phyloP scores from a whole-genome alignment of 2,113 vertebrate genomes.

The Cathartes aura region DNA sequence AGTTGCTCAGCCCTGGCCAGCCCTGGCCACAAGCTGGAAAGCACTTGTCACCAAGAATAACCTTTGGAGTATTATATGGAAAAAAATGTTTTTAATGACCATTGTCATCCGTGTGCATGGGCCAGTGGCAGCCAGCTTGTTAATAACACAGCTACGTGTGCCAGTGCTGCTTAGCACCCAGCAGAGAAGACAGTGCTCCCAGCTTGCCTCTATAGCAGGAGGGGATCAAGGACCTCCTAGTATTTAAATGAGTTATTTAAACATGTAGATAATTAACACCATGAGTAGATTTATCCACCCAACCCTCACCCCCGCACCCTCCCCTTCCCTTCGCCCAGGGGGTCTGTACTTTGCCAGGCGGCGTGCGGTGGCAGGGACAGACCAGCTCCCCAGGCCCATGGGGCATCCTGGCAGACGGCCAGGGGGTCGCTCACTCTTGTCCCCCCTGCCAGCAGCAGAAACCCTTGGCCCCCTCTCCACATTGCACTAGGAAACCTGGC shows the following conservation, averaged over 20 bases:
- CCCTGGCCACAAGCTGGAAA: not conserved
- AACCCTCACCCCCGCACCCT: too few relatives aligned
- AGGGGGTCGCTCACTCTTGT: not conserved
- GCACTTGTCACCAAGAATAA: not conserved
- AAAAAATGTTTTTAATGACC: not conserved
- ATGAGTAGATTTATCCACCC: not conserved
- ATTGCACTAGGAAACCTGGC: not conserved
- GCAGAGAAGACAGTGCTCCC: not conserved
- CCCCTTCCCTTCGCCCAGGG: not conserved
- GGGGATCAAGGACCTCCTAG: not conserved
- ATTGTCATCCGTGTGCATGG: accelerated
- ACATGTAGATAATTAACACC: not conserved
- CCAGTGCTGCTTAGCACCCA: not conserved
- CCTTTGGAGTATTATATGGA: not conserved
- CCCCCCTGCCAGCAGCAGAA: not conserved
- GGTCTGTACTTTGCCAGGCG: not conserved
- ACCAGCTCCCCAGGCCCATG: not conserved
- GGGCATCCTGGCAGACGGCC: not conserved
- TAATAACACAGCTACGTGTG: not conserved
- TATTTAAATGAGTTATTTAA: not conserved
- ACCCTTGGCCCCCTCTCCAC: not conserved
- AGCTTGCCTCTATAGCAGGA: not conserved
- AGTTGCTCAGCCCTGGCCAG: not conserved
- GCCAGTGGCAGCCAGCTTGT: not conserved
- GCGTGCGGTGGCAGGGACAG: not conserved